Base-by-base conservation (phyloP, 2,888 invertebrate genomes). In the Carterocephalus palaemon region DNA sequence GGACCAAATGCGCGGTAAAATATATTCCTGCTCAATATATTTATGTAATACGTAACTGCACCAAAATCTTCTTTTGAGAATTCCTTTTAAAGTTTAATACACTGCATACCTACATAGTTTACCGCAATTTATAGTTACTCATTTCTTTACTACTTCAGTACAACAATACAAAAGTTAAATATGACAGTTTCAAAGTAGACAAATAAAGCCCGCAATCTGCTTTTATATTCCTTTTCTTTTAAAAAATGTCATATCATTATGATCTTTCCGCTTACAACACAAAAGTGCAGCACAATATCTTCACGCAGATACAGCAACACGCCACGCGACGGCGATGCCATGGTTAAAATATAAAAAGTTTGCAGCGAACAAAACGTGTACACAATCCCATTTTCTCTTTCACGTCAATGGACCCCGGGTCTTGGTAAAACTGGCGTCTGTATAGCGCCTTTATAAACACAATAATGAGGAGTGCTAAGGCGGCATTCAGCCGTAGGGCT, bases 361-460 rank as follows among this genome's bases (percentile, higher is more conserved):
- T 67, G 61, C 46, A 22, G 61, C 67, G 70, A 76, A 83, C 82
- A 82, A 80, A 83, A 76, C 75, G 71, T 71, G 68, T 73, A 73
- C 82, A 85, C 82, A 84, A 83, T 82, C 70, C 82, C 81, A 79
- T 84, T 85, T 85, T 80, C 79, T 78, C 79, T 86, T 84, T 83
- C 81, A 83, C 59, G 56, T 70, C 66, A 67, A 67, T 72, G 61
- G 63, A 71, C 75, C n/a, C n/a, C 75, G 69, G 67, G 75, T 75
- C 78, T 83, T 83, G 78, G 81, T 82, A 78, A 81, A 83, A 81
- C 81, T 75, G 66, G 68, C 62, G 67, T 69, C 71, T 84, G 71
- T 83, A 84, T 83, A 70, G 79, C 67, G 81, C 81, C 71, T 85
- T 85, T 84, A 85, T 85, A 84, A 84, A 84, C 83, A 84, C 83